Evolutionary conservation across 2,888 invertebrate species (phyloP).

Genomic region (Stenichneumon culpator): DNA sequence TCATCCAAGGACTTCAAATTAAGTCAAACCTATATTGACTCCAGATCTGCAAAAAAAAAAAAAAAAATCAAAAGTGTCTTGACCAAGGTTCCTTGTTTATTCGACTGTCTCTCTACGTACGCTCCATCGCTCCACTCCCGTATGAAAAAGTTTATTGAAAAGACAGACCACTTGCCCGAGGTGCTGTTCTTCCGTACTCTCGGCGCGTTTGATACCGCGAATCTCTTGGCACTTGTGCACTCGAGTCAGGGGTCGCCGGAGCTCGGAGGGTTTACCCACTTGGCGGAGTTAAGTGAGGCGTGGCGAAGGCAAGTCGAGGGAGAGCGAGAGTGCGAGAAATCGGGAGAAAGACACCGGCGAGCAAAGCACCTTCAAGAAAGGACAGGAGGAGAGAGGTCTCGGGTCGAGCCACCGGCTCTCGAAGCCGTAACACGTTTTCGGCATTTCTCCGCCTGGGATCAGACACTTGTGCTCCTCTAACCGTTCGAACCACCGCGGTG

Average conservation of each 20-base stretch:
- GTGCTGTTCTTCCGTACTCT: slow-evolving; percentile 18
- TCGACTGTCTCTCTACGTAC: neutral
- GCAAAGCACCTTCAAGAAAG: slow-evolving; percentile 30
- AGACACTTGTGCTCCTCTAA: slow-evolving; percentile 40
- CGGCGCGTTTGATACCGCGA: slow-evolving; percentile 28
- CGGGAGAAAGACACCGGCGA: slow-evolving; percentile 27
- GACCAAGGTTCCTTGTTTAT: neutral
- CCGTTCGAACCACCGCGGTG: slow-evolving; percentile 11
- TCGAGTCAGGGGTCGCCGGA: slow-evolving; percentile 41
- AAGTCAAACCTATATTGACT: neutral
- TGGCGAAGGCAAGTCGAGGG: slow-evolving; percentile 34
- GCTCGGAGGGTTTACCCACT: slow-evolving; percentile 59
- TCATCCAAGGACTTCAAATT: neutral
- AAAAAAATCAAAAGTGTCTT: neutral
- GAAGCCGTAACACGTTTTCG: slow-evolving; percentile 65
- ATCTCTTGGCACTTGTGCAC: slow-evolving; percentile 61
- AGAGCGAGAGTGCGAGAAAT: slow-evolving; percentile 18
- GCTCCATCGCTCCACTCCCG: neutral
- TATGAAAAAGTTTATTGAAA: slow-evolving; percentile 36
- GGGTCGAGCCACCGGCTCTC: slow-evolving; percentile 42
- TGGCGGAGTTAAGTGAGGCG: slow-evolving; percentile 65
- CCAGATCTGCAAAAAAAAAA: neutral
- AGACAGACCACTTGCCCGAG: slow-evolving; percentile 36
- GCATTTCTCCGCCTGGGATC: slow-evolving; percentile 61
- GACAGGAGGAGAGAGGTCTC: slow-evolving; percentile 29